A percentile compares a stretch with the other conserved stretches of the same genome.
Evolutionary conservation across 2,888 invertebrate species (phyloP).

Genomic region (Drosophila borborema): DNA sequence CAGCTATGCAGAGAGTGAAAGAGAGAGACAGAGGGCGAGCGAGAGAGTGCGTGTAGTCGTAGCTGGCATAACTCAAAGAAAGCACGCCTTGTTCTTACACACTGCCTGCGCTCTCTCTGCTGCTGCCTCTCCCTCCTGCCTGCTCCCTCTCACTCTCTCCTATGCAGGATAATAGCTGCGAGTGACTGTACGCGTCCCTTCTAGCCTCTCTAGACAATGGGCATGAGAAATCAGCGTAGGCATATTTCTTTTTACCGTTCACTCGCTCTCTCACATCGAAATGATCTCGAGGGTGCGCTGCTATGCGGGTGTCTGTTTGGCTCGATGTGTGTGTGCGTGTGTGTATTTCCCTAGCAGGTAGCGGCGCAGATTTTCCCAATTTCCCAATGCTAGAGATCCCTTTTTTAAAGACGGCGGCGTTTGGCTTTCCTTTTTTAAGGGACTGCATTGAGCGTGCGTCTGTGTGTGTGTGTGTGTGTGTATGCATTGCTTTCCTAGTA

Average conservation of each 20-base stretch:
- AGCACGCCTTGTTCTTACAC: constrained; percentile 36
- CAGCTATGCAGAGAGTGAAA: constrained; percentile 1
- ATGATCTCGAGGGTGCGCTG: constrained; percentile 41
- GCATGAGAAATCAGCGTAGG: constrained; percentile 56
- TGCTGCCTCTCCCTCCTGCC: background rate
- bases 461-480: constrained; percentile 23
- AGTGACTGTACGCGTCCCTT: constrained; percentile 68
- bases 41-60: constrained; percentile 4
- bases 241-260: constrained; percentile 37
- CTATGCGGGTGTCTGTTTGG: constrained; percentile 18
- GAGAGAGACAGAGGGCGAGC: constrained; percentile 6
- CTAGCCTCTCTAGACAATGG: constrained; percentile 17
- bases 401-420: constrained; percentile 50
- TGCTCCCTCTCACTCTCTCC: constrained; percentile 32
- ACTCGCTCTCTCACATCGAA: constrained; percentile 1
- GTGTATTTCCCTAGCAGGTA: constrained; percentile 46
- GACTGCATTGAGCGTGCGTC: constrained; percentile 30
- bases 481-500: constrained; percentile 72
- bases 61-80: constrained; percentile 18
- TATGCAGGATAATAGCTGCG: constrained; percentile 61
- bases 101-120: constrained; percentile 6
- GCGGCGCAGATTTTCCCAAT: constrained; percentile 55
- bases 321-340: constrained; percentile 19
- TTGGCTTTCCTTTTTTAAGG: constrained; percentile 71
- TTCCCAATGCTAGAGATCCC: constrained; percentile 18